Evolutionary conservation across 2,113 vertebrate genomes (phyloP).

Genomic region (Chaetops frenatus): DNA sequence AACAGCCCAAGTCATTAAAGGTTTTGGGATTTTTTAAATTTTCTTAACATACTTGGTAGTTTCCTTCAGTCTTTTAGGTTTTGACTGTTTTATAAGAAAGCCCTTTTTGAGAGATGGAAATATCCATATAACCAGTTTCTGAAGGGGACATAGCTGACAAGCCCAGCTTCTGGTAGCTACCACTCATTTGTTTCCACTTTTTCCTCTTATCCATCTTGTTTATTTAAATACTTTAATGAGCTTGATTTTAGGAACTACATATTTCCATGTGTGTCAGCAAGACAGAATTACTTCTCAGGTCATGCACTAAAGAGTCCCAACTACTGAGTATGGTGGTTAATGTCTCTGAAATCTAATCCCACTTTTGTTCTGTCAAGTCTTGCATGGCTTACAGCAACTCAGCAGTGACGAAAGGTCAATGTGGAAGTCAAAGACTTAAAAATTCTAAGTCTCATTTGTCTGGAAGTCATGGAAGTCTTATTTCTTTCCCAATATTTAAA

Average conservation of each 20-base stretch:
- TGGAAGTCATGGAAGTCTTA: neutral
- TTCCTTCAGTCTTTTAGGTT: neutral
- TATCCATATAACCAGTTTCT: neutral
- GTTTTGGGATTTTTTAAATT: neutral
- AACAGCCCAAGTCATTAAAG: neutral
- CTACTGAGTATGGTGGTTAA: neutral
- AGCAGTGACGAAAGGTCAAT: constrained; percentile 43
- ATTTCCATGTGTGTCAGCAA: neutral
- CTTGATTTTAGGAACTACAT: neutral
- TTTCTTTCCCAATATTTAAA: neutral
- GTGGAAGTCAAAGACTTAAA: constrained; percentile 42
- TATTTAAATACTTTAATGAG: constrained; percentile 18
- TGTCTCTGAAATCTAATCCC: constrained; percentile 44
- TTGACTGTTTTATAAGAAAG: neutral
- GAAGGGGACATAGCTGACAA: neutral
- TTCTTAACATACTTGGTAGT: neutral
- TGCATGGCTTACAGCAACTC: constrained; percentile 54
- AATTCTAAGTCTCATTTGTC: neutral
- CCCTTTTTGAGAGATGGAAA: neutral
- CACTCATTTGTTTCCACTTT: neutral
- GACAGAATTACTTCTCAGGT: constrained; percentile 3
- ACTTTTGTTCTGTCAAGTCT: constrained; percentile 19
- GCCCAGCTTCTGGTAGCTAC: neutral
- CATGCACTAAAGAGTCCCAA: neutral
- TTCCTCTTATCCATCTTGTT: neutral